Evolutionary conservation across 2,888 invertebrate species (phyloP), one percentile per base, ranked within the genome.

Genomic region (Pristionchus fissidentatus): DNA sequence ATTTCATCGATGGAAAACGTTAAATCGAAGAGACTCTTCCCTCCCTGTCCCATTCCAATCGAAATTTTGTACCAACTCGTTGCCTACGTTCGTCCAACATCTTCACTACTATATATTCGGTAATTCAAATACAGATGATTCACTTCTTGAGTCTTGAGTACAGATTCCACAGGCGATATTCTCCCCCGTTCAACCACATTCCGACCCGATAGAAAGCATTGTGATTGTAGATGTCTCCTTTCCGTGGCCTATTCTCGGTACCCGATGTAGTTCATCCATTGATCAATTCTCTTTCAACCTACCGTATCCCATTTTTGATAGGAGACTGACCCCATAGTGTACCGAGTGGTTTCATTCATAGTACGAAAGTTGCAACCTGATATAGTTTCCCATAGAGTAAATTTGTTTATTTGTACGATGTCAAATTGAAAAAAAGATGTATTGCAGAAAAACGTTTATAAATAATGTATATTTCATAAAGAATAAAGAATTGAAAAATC

Each of bases 1-100:
- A 92, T 83, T 90, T 92, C 83, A n/a, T 90, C 60, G 83, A 82
- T 22, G 10, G 41, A 8, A 43, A 79, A 57, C 79, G 77, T 19
- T 77, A 77, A 77, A n/a, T 43, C 15, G 70, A 26, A 73, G 70
- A 73, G 38, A 41, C 8, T 38, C 43, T 32, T 32, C 7, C 41
- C 43, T 73, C 70, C 70, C 43, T 73, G 35, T 38, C 38, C 43
- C 70, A 43, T 73, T 43, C 43, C 38, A 41, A 43, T 10, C 49
- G 10, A 10, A 10, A 49, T 19, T 49, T 49, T 49, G n/a, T n/a
- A n/a, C n/a, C 62, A 19, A 62, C 62, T 62, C 29, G 62, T 29
- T 62, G 32, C 62, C 10, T 19, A 62, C 19, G 26, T 62, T 62
- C 62, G 35, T 62, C 35, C 62, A 62, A 13, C n/a, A 57, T 57